Conservation (phyloP, 2,113 vertebrate species). For the Plotosus lineatus region DNA sequence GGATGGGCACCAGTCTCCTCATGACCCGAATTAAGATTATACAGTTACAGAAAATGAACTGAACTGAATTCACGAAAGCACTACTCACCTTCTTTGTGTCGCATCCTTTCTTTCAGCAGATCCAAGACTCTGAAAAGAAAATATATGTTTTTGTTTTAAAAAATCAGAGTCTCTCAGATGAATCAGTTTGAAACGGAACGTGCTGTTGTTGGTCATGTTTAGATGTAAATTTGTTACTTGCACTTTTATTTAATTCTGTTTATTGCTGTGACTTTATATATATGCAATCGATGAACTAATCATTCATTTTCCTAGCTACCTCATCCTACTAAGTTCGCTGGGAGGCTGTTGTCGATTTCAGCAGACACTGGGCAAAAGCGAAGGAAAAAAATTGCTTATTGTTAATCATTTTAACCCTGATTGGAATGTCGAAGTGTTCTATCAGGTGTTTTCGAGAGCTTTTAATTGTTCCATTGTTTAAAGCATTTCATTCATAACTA, state of each 20-base stretch:
- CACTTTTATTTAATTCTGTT: background rate
- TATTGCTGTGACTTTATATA: background rate
- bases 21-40: background rate
- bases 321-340: too few species aligned
- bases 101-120: conserved; percentile 50
- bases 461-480: too few species aligned
- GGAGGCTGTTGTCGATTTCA: too few species aligned
- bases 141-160: background rate
- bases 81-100: conserved; percentile 42
- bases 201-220: background rate
- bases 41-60: background rate
- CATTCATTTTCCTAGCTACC: too few species aligned
- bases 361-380: too few species aligned
- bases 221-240: background rate
- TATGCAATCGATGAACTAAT: too few species aligned
- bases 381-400: too few species aligned
- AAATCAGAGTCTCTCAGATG: background rate
- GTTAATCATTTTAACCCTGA: too few species aligned
- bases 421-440: too few species aligned
- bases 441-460: too few species aligned
- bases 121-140: conserved; percentile 38
- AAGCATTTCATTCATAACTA: too few species aligned
- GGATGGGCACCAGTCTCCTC: too few species aligned
- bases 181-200: background rate
- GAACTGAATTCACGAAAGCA: background rate